Base-by-base conservation (phyloP, 2,797 vertebrate genomes). In the Lithobates pipiens region DNA sequence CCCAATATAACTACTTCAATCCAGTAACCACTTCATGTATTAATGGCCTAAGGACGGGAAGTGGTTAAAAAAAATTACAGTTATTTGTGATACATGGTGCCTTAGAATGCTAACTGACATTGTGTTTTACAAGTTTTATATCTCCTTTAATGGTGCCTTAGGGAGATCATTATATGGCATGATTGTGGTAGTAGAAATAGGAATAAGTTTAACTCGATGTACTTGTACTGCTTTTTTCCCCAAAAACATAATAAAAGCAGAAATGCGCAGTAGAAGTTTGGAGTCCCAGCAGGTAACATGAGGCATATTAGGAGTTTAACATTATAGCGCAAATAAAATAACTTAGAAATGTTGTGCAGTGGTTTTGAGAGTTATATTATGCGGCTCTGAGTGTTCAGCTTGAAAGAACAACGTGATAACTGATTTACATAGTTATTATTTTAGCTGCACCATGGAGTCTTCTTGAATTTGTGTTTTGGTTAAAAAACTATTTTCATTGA, bases 371-470 rank as follows among this genome's bases (percentile, higher is more conserved):
- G 67, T 70, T 69, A 34, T 46, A 80, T 80, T 80, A 80, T 80
- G 67, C 78, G n/a, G 42, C 67, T 70, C 44, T 7, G 70, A 80
- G 42, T 71, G 78, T 54, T 80, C 67, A 57, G 67, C 67, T 70
- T 44, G 10, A 18, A 65, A 71, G 44, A 54, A 71, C 9, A 39
- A 70, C 44, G 70, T 34, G 77, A 80, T 54, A 46, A 80, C 78
- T 70, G 70, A 80, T 80, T 80, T 70, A 68, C 78, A 80, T 80
- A 80, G 67, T 80, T 80, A 69, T 79, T 80, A 80, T 80, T 32
- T 32, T 71, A 67, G 27, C 29, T 69, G 42, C 44, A 79, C 10
- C 21, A 36, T 25, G 11, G 18, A 36, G 78, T 50, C 23, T 54
- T 23, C 18, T 15, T 71, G 18, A 10, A 54, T 70, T 50, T 70